A percentile compares a stretch with the other conserved stretches of the same genome.
Conservation (phyloP, 1,140 invertebrate genomes). For the Sitobion miscanthi region DNA sequence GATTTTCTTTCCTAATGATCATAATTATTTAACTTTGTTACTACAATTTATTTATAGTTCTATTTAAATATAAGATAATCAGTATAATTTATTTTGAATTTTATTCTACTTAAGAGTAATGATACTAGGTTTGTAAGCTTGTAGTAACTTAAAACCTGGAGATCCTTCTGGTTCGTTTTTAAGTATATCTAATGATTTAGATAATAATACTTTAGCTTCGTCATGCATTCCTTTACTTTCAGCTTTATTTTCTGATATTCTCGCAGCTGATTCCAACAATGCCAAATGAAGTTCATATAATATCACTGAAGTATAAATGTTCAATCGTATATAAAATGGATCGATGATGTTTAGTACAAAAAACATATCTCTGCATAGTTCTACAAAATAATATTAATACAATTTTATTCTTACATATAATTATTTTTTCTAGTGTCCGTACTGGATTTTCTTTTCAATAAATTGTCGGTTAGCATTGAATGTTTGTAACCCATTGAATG, state of each 20-base stretch:
- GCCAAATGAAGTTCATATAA: slow-evolving; percentile 73
- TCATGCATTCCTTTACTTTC: slow-evolving; percentile 62
- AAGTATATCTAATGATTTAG: slow-evolving; percentile 64
- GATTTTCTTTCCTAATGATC: too few relatives aligned
- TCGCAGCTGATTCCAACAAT: slow-evolving; percentile 66
- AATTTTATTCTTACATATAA: background rate
- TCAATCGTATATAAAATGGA: slow-evolving; percentile 72
- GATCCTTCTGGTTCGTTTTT: slow-evolving; percentile 65
- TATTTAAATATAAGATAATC: background rate
- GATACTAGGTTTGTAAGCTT: slow-evolving; percentile 17
- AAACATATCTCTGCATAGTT: slow-evolving; percentile 74
- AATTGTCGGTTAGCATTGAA: slow-evolving; percentile 66
- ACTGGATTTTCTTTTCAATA: slow-evolving; percentile 68
- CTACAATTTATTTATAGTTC: background rate
- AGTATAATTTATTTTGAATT: background rate
- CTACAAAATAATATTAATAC: slow-evolving; percentile 58
- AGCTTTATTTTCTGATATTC: slow-evolving; percentile 64
- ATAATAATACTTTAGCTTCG: slow-evolving; percentile 63
- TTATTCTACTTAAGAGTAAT: background rate
- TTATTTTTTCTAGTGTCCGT: slow-evolving; percentile 28
- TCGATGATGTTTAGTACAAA: slow-evolving; percentile 71
- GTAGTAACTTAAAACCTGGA: slow-evolving; percentile 62
- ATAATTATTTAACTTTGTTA: background rate
- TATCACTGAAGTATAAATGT: slow-evolving; percentile 75
- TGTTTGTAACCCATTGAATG: slow-evolving; percentile 69